These are phyloP conservation scores for Leucoraja ocellata DNA, from an alignment of 2,797 vertebrate genomes.

Conservation along the genomic window DNA sequence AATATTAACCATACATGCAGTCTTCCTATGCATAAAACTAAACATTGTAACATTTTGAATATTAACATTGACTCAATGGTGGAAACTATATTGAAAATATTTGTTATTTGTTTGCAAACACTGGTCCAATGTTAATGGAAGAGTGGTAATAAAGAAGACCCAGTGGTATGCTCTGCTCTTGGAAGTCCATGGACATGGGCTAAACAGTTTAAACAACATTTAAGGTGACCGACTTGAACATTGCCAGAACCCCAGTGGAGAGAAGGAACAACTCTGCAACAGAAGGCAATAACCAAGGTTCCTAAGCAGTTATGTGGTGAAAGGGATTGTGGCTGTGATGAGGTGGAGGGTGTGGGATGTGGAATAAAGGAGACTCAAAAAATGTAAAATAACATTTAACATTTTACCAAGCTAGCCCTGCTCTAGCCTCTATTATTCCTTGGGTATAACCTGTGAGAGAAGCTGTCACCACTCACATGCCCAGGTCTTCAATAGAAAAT, in stretches of 20 bases:
- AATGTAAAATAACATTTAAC: background rate
- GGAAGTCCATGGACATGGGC: background rate
- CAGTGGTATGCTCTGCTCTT: background rate
- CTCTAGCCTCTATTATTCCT: background rate
- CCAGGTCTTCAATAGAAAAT: background rate
- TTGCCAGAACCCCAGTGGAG: background rate
- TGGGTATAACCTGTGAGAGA: background rate
- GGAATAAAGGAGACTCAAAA: background rate
- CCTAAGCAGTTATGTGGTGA: background rate
- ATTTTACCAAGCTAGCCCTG: background rate
- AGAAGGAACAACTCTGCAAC: background rate
- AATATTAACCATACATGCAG: constrained; percentile 8
- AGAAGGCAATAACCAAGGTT: background rate
- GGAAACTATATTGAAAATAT: background rate
- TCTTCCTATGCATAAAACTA: background rate
- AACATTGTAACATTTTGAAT: background rate
- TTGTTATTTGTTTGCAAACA: background rate
- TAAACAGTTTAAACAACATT: background rate
- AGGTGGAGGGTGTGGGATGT: background rate
- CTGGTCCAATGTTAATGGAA: background rate
- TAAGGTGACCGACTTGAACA: background rate
- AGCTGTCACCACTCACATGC: background rate
- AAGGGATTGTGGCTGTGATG: background rate
- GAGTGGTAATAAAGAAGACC: background rate
- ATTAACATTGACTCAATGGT: background rate